Percentiles rank a stretch among this genome's conserved stretches.
phyloP scores from a whole-genome alignment of 2,797 vertebrate species.

The Notoglanidium macrostoma region DNA sequence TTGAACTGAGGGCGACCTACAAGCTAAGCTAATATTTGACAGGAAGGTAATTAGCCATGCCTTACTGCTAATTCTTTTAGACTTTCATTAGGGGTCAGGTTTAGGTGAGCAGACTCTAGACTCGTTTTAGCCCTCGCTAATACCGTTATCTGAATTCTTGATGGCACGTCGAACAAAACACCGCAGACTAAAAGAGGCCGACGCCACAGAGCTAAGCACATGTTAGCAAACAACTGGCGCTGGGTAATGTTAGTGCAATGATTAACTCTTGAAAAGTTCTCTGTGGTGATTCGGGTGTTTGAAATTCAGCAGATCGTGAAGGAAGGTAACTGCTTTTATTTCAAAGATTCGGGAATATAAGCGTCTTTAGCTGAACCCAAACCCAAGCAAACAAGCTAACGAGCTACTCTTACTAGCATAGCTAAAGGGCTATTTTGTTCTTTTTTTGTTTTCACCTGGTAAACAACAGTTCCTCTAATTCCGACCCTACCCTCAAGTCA shows the following conservation, averaged over 20 bases:
- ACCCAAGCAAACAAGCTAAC: not conserved
- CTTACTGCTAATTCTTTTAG: not conserved
- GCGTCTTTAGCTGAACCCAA: not conserved
- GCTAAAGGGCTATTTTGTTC: not conserved
- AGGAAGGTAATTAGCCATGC: not conserved
- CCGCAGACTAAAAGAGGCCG: not conserved
- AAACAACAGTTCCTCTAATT: not conserved
- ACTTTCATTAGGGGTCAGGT: not conserved
- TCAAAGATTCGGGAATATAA: not conserved
- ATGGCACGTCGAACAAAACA: slow-evolving; percentile 21
- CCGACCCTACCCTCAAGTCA: not conserved
- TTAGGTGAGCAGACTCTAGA: slow-evolving; percentile 9
- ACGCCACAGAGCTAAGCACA: not conserved
- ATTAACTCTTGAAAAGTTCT: slow-evolving; percentile 16
- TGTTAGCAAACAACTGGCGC: not conserved
- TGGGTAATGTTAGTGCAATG: not conserved
- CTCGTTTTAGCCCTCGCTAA: not conserved
- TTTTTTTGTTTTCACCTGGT: not conserved
- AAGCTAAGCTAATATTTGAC: not conserved
- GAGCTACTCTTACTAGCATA: not conserved
- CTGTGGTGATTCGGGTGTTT: not conserved
- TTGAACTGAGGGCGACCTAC: not conserved
- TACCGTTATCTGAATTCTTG: not conserved
- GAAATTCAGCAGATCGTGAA: not conserved
- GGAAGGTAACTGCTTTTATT: not conserved